Evolutionary conservation across 2,113 vertebrate genomes (phyloP).

Genomic region (Poeciliopsis occidentalis): DNA sequence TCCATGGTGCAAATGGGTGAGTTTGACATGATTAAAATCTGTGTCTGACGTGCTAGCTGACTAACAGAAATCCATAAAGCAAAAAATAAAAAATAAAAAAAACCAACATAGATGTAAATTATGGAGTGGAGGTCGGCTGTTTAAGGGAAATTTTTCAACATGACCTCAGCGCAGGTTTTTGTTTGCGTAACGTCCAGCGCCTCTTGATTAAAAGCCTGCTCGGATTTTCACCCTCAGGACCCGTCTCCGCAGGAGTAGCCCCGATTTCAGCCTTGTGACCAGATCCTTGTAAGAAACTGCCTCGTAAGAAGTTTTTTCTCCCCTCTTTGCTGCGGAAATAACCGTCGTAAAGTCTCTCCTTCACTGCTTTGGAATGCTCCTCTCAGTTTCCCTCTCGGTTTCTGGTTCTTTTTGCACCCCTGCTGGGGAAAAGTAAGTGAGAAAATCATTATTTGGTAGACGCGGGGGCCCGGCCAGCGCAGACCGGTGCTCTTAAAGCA

Average conservation of each 20-base stretch:
- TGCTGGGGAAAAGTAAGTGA: constrained; percentile 85
- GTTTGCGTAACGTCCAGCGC: constrained; percentile 62
- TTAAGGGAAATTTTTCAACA: constrained; percentile 46
- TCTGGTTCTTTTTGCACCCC: constrained; percentile 56
- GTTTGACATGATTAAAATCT: background rate
- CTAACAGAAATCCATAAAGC: background rate
- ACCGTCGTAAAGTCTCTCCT: constrained; percentile 72
- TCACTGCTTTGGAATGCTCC: constrained; percentile 78
- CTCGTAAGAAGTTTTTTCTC: constrained; percentile 67
- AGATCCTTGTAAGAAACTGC: constrained; percentile 70
- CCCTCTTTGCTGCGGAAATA: constrained; percentile 68
- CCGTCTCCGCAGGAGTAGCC: constrained; percentile 66
- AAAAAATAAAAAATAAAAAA: background rate
- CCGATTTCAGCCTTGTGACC: constrained; percentile 55
- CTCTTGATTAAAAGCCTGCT: constrained; percentile 68
- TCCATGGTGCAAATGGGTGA: background rate
- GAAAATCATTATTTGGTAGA: constrained; percentile 71
- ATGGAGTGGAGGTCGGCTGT: constrained; percentile 22
- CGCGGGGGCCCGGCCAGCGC: constrained; percentile 39
- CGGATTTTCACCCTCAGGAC: constrained; percentile 67
- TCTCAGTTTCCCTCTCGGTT: constrained; percentile 38
- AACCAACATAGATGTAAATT: constrained; percentile 27
- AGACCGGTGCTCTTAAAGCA: constrained; percentile 80
- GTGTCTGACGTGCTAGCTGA: constrained; percentile 5
- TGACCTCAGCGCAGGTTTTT: constrained; percentile 60